phyloP scores from a whole-genome alignment of 1,140 invertebrate species.

The Odontomachus brunneus region DNA sequence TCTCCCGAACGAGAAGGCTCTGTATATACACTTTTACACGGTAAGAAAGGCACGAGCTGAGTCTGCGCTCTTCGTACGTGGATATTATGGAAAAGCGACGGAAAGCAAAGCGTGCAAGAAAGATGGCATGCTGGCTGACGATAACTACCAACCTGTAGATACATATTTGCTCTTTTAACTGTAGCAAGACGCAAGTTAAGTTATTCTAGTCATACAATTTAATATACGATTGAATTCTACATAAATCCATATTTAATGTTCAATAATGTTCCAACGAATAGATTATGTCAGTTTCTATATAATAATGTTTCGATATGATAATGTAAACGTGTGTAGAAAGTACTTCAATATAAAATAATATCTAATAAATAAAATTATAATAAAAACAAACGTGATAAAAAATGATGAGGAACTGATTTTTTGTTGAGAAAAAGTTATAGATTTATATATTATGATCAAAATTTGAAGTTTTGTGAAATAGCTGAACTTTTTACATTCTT shows the following conservation, averaged over 20 bases:
- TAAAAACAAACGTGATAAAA: too few species aligned
- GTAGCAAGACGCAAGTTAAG: not conserved
- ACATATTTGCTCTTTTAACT: not conserved
- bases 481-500: not conserved
- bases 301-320: slow-evolving; percentile 44
- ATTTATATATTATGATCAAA: not conserved
- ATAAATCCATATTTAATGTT: slow-evolving; percentile 40
- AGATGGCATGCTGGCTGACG: slow-evolving; percentile 56
- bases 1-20: slow-evolving; percentile 62
- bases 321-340: slow-evolving; percentile 3
- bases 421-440: too few species aligned
- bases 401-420: too few species aligned
- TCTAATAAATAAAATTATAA: not conserved
- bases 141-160: slow-evolving; percentile 75
- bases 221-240: not conserved
- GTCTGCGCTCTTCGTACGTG: slow-evolving; percentile 79
- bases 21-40: slow-evolving; percentile 74
- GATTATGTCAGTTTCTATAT: not conserved
- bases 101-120: slow-evolving; percentile 45
- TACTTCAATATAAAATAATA: not conserved
- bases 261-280: not conserved
- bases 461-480: not conserved
- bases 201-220: not conserved
- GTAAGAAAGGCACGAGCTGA: slow-evolving; percentile 63
- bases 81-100: slow-evolving; percentile 59